Conservation (phyloP, 2,888 invertebrate genomes). For the Drosophila lacicola region DNA sequence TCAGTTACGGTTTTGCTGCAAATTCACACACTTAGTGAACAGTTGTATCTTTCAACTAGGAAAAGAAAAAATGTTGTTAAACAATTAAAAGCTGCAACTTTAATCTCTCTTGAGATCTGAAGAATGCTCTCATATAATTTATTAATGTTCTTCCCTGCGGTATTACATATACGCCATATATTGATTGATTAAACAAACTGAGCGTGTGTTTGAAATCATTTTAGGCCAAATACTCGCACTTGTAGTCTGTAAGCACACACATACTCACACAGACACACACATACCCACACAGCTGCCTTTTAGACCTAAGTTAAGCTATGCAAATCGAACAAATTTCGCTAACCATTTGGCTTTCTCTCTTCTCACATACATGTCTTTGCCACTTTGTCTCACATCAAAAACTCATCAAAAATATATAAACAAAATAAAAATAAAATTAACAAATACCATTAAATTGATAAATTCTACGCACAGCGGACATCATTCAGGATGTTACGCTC, state of each 20-base stretch:
- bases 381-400: conserved; percentile 15
- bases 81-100: no score
- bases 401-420: conserved; percentile 24
- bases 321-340: conserved; percentile 48
- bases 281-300: conserved; percentile 13
- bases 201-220: conserved; percentile 29
- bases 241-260: conserved; percentile 45
- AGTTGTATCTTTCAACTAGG: no score
- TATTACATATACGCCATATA: conserved; percentile 12
- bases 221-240: conserved; percentile 24
- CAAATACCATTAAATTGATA: conserved; percentile 21
- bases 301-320: conserved; percentile 44
- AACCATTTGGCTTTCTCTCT: conserved; percentile 64
- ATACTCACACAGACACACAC: conserved; percentile 1
- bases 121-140: no score
- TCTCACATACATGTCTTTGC: conserved; percentile 59
- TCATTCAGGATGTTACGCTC: conserved; percentile 85
- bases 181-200: conserved; percentile 3
- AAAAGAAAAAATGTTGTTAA: no score
- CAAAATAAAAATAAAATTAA: conserved; percentile 9
- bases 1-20: no score
- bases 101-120: no score
- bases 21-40: no score
- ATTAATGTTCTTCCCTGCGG: no score
- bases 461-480: conserved; percentile 78